Evolutionary conservation across 1,140 invertebrate genomes (phyloP), one percentile per base, ranked within the genome.

Genomic region (Tribolium madens): DNA sequence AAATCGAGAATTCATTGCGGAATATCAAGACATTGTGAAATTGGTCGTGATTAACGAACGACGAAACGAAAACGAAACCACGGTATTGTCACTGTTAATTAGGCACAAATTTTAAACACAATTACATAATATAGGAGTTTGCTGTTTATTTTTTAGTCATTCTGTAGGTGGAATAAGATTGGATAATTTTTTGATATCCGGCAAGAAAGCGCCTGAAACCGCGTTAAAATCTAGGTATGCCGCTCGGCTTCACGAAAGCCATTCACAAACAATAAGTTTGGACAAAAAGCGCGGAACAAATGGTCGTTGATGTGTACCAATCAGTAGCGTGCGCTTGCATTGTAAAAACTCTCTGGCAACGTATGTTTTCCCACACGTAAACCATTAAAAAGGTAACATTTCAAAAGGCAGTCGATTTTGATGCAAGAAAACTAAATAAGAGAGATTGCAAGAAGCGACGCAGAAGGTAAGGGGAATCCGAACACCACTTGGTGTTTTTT

Each of bases 301-400:
- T 64, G 57, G 26, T 13, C 21, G 57, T 18, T 64, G 57, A 64
- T 64, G 57, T 64, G 57, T 64, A 64, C n/a, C 57, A 26, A 64
- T 64, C 26, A 64, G 57, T 64, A 64, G 57, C 57, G 57, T 64
- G 57, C 57, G 57, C 57, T 64, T 64, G 26, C 6, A 33, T 18
- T 57, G 26, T 64, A 64, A 64, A 64, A 64, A 64, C 14, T 15
- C n/a, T 26, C 57, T 36, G 10, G 57, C 57, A 64, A 42, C 57
- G 57, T 64, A 64, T 64, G 57, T 64, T 64, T 64, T 64, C 57
- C 57, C 57, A 64, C 57, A 64, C 57, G 57, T 64, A 64, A 33
- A 64, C 57, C 57, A 33, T 64, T 64, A 64, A 64, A 64, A 64
- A 33, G 21, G 57, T 18, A 17, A 57, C 15, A n/a, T 57, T 26